Evolutionary conservation across 1,140 invertebrate species (phyloP).

Genomic region (Lasaia peninsularis): DNA sequence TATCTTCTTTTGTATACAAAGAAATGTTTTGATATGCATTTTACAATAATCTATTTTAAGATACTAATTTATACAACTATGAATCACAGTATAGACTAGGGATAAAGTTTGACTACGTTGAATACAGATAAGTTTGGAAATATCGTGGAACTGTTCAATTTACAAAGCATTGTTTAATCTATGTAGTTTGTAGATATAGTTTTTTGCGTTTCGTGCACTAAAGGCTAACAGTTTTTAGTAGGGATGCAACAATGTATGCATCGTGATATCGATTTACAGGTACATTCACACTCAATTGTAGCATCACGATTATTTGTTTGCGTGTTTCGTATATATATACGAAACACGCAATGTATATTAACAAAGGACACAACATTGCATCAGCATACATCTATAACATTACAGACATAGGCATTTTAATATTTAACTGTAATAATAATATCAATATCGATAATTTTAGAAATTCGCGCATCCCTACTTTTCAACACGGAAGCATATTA

Average conservation of each 20-base stretch:
- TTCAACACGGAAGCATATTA: neutral
- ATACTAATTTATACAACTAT: slow-evolving; percentile 13
- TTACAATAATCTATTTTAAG: slow-evolving; percentile 7
- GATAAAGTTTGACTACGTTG: slow-evolving; percentile 11
- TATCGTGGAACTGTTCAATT: neutral
- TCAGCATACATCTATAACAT: neutral
- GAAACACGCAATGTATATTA: too few relatives aligned
- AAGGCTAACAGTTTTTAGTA: neutral
- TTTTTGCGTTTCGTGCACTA: neutral
- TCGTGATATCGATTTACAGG: too few relatives aligned
- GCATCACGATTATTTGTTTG: neutral
- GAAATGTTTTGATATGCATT: slow-evolving; percentile 17
- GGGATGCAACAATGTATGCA: neutral
- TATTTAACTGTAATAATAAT: too few relatives aligned
- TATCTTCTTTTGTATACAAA: neutral
- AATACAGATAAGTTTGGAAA: slow-evolving; percentile 7
- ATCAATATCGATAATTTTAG: too few relatives aligned
- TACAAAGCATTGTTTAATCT: slow-evolving; percentile 9
- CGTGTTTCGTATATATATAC: too few relatives aligned
- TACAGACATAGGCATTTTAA: too few relatives aligned
- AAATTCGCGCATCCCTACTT: neutral
- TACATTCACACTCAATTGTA: neutral
- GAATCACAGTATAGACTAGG: slow-evolving; percentile 19
- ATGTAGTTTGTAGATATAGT: neutral
- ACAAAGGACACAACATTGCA: neutral